Evolutionary conservation across 2,797 vertebrate genomes (phyloP).

Genomic region (Sebastes steindachneri): DNA sequence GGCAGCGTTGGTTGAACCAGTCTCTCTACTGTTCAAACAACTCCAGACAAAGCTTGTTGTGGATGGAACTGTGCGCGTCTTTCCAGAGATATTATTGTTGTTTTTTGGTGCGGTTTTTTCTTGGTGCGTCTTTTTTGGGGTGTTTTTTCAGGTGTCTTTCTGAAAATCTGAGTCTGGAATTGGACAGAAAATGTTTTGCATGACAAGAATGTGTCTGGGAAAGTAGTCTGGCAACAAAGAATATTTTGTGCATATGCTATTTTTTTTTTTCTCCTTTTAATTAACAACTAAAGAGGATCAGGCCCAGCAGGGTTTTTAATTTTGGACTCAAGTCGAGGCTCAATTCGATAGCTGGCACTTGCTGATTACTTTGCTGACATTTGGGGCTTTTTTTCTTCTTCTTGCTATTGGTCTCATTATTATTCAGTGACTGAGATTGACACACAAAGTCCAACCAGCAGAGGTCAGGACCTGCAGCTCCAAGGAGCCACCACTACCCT

Average conservation of each 20-base stretch:
- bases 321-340: slow-evolving; percentile 1
- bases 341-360: neutral
- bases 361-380: slow-evolving; percentile 13
- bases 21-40: slow-evolving; percentile 60
- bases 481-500: slow-evolving; percentile 49
- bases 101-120: neutral
- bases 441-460: slow-evolving; percentile 32
- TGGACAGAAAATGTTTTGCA: slow-evolving; percentile 20
- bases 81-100: neutral
- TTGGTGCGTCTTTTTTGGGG: neutral
- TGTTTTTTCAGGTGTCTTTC: neutral
- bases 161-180: slow-evolving; percentile 18
- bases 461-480: slow-evolving; percentile 63
- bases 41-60: slow-evolving; percentile 56
- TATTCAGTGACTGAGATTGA: slow-evolving; percentile 44
- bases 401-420: neutral
- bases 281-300: slow-evolving; percentile 7
- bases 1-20: slow-evolving; percentile 40
- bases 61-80: slow-evolving; percentile 39
- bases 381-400: neutral
- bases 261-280: neutral
- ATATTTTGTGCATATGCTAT: slow-evolving; percentile 1
- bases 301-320: neutral
- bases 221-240: slow-evolving; percentile 37
- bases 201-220: slow-evolving; percentile 6